A percentile compares a stretch with the other conserved stretches of the same genome.
Conservation (phyloP, 2,888 invertebrate species). For the Xylocampa areola region DNA sequence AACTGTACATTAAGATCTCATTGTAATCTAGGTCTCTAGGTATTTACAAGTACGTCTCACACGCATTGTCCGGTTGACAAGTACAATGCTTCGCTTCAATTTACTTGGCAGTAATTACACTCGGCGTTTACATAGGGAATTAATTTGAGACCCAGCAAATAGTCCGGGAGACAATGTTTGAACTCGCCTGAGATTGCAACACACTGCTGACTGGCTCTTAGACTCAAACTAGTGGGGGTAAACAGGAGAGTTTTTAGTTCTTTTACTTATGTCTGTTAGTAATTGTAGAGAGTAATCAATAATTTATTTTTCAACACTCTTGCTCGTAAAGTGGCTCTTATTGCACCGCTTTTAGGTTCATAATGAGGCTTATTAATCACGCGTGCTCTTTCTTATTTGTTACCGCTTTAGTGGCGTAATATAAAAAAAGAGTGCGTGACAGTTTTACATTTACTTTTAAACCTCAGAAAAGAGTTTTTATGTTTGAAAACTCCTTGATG, state of each 20-base stretch:
- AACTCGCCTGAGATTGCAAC: constrained; percentile 38
- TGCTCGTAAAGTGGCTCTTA: too few species aligned
- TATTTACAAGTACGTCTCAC: neutral
- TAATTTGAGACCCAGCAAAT: constrained; percentile 45
- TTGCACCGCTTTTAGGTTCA: too few species aligned
- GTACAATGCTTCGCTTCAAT: neutral
- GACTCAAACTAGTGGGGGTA: constrained; percentile 5
- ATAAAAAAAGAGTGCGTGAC: too few species aligned
- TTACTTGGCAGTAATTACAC: constrained; percentile 35
- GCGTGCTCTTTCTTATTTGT: too few species aligned
- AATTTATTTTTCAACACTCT: too few species aligned
- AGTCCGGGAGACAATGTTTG: constrained; percentile 40
- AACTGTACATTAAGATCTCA: too few species aligned
- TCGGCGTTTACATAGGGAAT: constrained; percentile 40
- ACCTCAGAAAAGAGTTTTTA: too few species aligned
- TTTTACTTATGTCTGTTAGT: neutral
- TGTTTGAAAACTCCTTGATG: too few species aligned
- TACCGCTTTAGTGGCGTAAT: too few species aligned
- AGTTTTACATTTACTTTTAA: too few species aligned
- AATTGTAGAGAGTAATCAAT: neutral
- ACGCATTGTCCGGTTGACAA: constrained; percentile 5
- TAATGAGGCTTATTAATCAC: too few species aligned
- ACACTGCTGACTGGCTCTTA: constrained; percentile 8
- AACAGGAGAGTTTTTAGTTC: constrained; percentile 13
- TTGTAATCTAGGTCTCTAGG: too few species aligned